These are phyloP conservation scores for Champsocephalus gunnari DNA, from an alignment of 2,797 vertebrate species.

Conservation along the genomic window DNA sequence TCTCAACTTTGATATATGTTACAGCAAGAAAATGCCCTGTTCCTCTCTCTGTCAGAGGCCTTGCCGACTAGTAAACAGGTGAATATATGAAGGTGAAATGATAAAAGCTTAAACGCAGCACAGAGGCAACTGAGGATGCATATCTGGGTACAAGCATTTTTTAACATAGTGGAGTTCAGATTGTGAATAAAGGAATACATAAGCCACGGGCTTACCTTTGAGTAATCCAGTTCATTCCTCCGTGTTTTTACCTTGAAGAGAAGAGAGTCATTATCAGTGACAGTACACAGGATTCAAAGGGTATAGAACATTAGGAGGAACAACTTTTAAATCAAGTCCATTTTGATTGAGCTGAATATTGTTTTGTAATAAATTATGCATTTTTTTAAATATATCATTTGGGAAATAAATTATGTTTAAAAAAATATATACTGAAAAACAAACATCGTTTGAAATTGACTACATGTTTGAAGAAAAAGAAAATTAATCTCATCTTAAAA, in stretches of 20 bases:
- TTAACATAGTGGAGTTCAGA: neutral
- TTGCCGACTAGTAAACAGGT: constrained; percentile 10
- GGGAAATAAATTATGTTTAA: too few relatives aligned
- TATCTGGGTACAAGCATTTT: neutral
- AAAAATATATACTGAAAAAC: too few relatives aligned
- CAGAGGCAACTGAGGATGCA: neutral
- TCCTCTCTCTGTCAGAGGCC: constrained; percentile 31
- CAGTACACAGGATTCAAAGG: neutral
- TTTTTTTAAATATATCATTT: too few relatives aligned
- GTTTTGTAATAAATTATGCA: neutral
- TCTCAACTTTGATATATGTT: constrained; percentile 77
- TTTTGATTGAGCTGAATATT: neutral
- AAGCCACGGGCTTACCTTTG: constrained; percentile 85
- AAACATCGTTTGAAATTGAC: too few relatives aligned
- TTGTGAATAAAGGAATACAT: neutral
- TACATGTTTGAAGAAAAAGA: too few relatives aligned
- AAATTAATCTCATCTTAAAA: too few relatives aligned
- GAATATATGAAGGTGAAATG: neutral
- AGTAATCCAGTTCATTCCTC: constrained; percentile 88
- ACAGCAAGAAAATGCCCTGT: constrained; percentile 67
- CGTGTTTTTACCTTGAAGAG: constrained; percentile 86
- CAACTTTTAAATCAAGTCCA: neutral
- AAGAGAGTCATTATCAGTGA: constrained; percentile 48
- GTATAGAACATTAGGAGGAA: neutral
- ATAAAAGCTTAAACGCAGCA: neutral